Evolutionary conservation across 1,140 invertebrate species (phyloP), one percentile per base, ranked within the genome.

Genomic region (Asobara japonica): DNA sequence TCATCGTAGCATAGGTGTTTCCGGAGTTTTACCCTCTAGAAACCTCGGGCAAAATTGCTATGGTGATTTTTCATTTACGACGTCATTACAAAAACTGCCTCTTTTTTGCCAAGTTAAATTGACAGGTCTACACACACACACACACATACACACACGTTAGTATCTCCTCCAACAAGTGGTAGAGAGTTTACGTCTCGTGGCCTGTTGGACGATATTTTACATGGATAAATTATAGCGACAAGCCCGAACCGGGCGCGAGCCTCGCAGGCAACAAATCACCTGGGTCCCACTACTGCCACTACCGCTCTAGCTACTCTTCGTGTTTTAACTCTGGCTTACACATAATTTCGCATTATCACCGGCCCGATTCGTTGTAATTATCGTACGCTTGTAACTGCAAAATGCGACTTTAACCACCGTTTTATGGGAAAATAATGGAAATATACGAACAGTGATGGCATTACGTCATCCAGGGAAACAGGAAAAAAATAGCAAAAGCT

Each of bases 171-270:
- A 75, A 73, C 74, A 73, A 73, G 67, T 73, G 64, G 71, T 73
- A 70, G 65, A 67, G 65, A 16, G 36, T 30, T 69, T 66, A 30
- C 48, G 64, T 41, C 27, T 60, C 45, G 25, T 33, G 1, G 18
- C 61, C 22, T 51, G 41, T 38, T 68, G 36, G 74, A 78, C 77
- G 76, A 71, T 74, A 80, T 83, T 83, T 81, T 79, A 78, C 74
- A 66, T 60, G 77, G 74, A 82, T 85, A 85, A 83, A 84, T 84
- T 83, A 83, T 80, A 70, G 77, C 69, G 62, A 76, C 74, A 73
- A 75, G 38, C 74, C 20, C 41, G 67, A 31, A 51, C 41, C 66
- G 48, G 38, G 69, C 73, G 75, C 75, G 69, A 73, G 61, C 45
- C 76, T 65, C 72, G 60, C 66, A 51, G 70, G 79, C 77, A 76